Conservation (phyloP, 1,140 invertebrate genomes). For the Coelopa frigida region DNA sequence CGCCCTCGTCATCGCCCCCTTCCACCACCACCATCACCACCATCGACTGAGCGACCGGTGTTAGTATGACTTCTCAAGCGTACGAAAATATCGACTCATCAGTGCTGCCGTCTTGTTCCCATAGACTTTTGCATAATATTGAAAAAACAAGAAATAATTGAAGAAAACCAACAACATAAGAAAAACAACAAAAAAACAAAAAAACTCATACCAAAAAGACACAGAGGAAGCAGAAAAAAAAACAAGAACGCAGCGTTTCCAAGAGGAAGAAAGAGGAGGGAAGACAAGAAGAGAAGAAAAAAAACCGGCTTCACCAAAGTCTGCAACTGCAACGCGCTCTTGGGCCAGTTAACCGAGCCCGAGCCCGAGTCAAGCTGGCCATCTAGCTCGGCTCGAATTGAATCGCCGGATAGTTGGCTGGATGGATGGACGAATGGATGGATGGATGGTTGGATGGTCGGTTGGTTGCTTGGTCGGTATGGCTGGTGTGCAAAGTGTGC, state of each 20-base stretch:
- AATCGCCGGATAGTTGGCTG: too few species aligned
- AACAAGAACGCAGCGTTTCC: neutral
- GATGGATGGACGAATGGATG: too few species aligned
- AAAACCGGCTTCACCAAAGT: neutral
- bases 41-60: too few species aligned
- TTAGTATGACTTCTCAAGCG: too few species aligned
- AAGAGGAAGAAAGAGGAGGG: neutral
- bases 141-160: neutral
- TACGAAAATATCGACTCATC: too few species aligned
- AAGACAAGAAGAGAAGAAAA: neutral
- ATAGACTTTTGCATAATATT: neutral
- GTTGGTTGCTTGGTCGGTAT: neutral
- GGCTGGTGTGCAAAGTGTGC: conserved; percentile 1
- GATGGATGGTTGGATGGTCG: neutral
- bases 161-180: too few species aligned
- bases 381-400: too few species aligned
- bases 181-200: neutral
- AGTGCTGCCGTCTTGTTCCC: neutral
- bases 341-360: neutral
- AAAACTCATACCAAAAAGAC: neutral
- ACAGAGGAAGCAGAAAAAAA: neutral
- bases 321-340: too few species aligned
- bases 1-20: too few species aligned
- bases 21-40: too few species aligned
- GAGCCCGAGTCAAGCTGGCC: neutral